Evolutionary conservation across 2,113 vertebrate species (phyloP), one percentile per base, ranked within the genome.

Genomic region (Oryzias melastigma): DNA sequence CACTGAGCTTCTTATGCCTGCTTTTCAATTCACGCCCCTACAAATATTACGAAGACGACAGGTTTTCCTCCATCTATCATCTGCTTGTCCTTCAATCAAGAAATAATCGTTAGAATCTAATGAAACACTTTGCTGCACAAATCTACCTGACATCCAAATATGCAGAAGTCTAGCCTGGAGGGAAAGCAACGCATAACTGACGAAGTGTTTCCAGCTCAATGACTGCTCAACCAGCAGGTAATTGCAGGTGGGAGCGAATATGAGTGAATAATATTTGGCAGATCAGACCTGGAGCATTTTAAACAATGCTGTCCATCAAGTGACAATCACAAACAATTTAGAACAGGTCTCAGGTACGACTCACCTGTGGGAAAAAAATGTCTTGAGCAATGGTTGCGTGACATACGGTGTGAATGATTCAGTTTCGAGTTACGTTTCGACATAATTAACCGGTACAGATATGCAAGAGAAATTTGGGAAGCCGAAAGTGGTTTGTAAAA

Each of bases 71-170:
- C 52, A 74, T 83, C 82, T 56, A 75, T 88, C 83, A 83, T 47
- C 73, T 24, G 53, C 84, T 67, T 81, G 85, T 87, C 90, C 79
- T 43, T 78, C 71, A 78, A 80, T 78, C 77, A 62, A 50, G 53
- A 76, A 90, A 91, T 90, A 91, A 91, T 90, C 87, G 82, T 91
- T 91, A 90, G 62, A 88, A 84, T 84, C 78, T 78, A 85, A 90
- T 84, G 66, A 86, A 87, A 86, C 75, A 70, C 80, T 78, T 83
- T 56, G 62, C 56, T 74, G 73, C 77, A 57, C 77, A 73, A 86
- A 75, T 62, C 71, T 70, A 66, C 57, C 78, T 91, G 89, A 83
- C 90, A 87, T 67, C 53, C 68, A 91, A 89, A 88, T 87, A 88
- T 88, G 89, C 83, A 77, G 65, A 71, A 73, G 66, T 53, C 22